Evolutionary conservation across 2,888 invertebrate genomes (phyloP).

Genomic region (Catocala sponsa): DNA sequence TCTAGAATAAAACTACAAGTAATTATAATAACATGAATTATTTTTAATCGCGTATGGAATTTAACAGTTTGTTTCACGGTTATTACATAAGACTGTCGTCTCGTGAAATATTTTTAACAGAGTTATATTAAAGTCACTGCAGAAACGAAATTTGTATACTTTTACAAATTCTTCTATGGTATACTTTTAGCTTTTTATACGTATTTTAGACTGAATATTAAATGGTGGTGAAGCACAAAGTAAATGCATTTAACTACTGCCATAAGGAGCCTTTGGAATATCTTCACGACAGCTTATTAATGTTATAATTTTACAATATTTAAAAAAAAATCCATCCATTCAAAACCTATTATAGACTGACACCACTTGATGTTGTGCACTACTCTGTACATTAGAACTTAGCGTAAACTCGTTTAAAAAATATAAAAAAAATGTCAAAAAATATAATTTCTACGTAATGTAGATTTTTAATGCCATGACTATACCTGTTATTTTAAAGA

Average conservation of each 20-base stretch:
- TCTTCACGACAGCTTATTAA: constrained; percentile 57
- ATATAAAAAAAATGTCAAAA: constrained; percentile 63
- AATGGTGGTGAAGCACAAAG: constrained; percentile 28
- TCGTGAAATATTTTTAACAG: too few relatives aligned
- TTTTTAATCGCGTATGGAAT: too few relatives aligned
- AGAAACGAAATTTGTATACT: not conserved
- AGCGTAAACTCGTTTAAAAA: constrained; percentile 71
- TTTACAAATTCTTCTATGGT: constrained; percentile 1
- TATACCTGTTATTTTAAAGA: constrained; percentile 48
- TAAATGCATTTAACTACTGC: constrained; percentile 28
- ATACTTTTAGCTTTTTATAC: constrained; percentile 15
- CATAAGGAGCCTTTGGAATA: constrained; percentile 32
- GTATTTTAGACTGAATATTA: constrained; percentile 5
- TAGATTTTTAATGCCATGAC: constrained; percentile 57
- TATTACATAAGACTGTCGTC: too few relatives aligned
- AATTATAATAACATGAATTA: too few relatives aligned
- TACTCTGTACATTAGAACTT: constrained; percentile 78
- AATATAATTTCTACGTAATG: constrained; percentile 58
- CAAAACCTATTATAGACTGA: constrained; percentile 85
- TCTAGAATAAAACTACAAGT: too few relatives aligned
- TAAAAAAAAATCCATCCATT: constrained; percentile 81
- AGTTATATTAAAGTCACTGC: too few relatives aligned
- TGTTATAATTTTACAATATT: constrained; percentile 57
- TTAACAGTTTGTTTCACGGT: too few relatives aligned
- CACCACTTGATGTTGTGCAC: constrained; percentile 86